These are phyloP conservation scores for Furnarius figulus DNA, from an alignment of 2,113 vertebrate species.

Conservation along the genomic window DNA sequence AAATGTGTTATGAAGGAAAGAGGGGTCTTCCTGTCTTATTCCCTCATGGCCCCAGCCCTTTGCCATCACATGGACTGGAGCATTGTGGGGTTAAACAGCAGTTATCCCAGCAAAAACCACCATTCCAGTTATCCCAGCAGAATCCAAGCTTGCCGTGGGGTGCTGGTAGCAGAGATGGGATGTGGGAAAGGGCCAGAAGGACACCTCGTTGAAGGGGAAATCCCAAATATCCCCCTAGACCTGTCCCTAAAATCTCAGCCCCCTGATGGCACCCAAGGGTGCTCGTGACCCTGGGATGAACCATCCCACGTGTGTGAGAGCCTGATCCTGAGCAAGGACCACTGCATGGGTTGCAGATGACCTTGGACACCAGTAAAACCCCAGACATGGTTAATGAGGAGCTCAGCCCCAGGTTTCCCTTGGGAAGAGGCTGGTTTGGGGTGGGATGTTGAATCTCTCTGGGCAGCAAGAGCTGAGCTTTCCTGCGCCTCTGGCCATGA, in stretches of 20 bases:
- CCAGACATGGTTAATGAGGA: accelerated
- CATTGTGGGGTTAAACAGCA: neutral
- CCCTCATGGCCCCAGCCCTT: neutral
- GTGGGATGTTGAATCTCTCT: accelerated
- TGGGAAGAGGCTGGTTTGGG: neutral
- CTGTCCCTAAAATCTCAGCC: neutral
- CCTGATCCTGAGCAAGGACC: neutral
- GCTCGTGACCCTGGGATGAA: accelerated
- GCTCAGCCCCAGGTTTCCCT: neutral
- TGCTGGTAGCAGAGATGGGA: neutral
- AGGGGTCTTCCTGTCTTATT: neutral
- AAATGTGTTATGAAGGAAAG: accelerated
- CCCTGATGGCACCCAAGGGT: neutral
- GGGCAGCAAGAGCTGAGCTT: neutral
- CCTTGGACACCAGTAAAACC: accelerated
- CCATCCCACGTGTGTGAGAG: accelerated
- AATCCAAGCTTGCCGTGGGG: accelerated
- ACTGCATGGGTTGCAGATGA: neutral
- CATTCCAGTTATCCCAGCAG: neutral
- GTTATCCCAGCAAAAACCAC: neutral
- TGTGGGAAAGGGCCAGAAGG: neutral
- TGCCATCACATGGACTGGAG: accelerated
- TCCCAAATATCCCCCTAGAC: neutral
- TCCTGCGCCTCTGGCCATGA: accelerated
- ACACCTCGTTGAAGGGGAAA: neutral